Percentiles rank a stretch among this genome's conserved stretches.
phyloP scores from a whole-genome alignment of 2,797 vertebrate species.

The Margarornis squamiger region DNA sequence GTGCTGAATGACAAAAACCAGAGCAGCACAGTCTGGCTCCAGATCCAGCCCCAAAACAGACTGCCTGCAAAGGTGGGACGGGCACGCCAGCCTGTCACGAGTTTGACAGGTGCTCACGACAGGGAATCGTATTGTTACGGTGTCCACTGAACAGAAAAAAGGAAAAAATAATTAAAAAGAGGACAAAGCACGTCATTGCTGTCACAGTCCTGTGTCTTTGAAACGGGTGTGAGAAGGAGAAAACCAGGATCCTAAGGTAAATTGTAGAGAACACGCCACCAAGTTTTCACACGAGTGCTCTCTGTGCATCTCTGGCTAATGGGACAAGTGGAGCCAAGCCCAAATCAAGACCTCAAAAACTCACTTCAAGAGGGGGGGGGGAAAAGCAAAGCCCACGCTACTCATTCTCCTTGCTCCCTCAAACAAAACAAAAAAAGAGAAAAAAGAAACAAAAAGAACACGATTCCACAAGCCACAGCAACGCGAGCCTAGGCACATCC shows the following conservation, averaged over 20 bases:
- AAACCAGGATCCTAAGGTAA: background rate
- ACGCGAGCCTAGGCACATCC: background rate
- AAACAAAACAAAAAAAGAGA: background rate
- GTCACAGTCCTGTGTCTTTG: background rate
- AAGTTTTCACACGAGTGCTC: background rate
- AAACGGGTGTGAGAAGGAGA: background rate
- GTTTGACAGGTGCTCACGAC: background rate
- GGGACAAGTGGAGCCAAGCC: background rate
- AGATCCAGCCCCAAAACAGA: background rate
- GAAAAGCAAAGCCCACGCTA: background rate
- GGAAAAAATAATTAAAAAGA: background rate
- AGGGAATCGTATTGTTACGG: background rate
- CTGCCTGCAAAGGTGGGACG: background rate
- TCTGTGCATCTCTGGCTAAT: background rate
- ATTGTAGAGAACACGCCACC: background rate
- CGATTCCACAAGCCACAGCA: background rate
- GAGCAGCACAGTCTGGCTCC: background rate
- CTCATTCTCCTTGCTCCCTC: background rate
- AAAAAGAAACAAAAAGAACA: background rate
- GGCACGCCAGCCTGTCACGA: background rate
- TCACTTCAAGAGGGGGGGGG: background rate
- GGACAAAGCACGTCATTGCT: background rate
- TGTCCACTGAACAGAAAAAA: background rate
- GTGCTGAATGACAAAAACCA: conserved; percentile 32
- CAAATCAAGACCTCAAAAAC: conserved; percentile 5